phyloP scores from a whole-genome alignment of 2,888 invertebrate species.

The Diloba caeruleocephala region DNA sequence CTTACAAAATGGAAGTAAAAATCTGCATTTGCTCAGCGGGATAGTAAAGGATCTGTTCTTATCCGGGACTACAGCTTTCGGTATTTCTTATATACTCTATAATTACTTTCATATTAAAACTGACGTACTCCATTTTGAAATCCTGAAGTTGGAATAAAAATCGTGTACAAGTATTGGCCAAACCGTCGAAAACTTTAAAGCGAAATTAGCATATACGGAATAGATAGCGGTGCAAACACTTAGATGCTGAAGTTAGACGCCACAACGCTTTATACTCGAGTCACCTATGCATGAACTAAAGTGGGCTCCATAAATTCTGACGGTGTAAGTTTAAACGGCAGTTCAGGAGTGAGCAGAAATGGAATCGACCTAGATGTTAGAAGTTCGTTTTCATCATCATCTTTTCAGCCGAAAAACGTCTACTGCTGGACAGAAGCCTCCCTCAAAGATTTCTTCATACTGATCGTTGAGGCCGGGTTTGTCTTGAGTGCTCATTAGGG shows the following conservation, averaged over 20 bases:
- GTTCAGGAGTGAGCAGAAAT: slow-evolving; percentile 57
- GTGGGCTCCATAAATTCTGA: slow-evolving; percentile 82
- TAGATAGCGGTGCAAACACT: slow-evolving; percentile 49
- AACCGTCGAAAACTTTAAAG: slow-evolving; percentile 33
- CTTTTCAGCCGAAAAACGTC: too few species aligned
- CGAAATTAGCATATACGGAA: slow-evolving; percentile 48
- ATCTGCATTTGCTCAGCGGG: too few species aligned
- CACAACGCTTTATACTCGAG: slow-evolving; percentile 50
- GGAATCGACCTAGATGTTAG: slow-evolving; percentile 58
- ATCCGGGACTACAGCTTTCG: too few species aligned
- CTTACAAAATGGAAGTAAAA: too few species aligned
- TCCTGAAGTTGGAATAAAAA: too few species aligned
- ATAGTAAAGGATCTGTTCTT: too few species aligned
- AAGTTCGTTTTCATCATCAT: too few species aligned
- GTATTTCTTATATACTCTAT: too few species aligned
- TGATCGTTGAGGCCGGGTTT: too few species aligned
- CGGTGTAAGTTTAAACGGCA: slow-evolving; percentile 80
- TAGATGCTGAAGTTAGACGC: slow-evolving; percentile 49
- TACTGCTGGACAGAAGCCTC: too few species aligned
- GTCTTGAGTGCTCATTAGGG: too few species aligned
- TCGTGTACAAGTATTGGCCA: slow-evolving; percentile 14
- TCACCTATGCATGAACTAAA: slow-evolving; percentile 77
- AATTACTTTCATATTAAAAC: background rate
- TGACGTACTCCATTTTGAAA: slow-evolving; percentile 16
- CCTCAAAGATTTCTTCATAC: too few species aligned